phyloP scores from a whole-genome alignment of 2,113 vertebrate genomes.

The Elaphurus davidianus region DNA sequence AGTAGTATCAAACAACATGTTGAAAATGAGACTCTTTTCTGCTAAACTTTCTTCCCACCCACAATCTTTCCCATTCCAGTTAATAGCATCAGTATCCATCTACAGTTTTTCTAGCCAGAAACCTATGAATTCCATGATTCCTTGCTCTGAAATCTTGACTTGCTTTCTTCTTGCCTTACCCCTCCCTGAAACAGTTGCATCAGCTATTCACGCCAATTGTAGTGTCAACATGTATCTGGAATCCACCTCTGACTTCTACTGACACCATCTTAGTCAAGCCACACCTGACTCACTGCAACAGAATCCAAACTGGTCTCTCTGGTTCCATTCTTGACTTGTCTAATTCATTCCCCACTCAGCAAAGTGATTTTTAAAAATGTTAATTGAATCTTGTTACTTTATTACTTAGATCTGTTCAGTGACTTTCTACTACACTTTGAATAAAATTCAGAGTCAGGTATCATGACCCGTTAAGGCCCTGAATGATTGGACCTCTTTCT shows the following conservation, averaged over 20 bases:
- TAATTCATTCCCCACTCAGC: neutral
- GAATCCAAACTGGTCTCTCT: neutral
- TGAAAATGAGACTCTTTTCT: constrained; percentile 13
- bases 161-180: neutral
- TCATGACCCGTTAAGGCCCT: neutral
- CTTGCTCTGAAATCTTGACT: neutral
- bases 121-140: neutral
- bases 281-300: neutral
- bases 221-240: neutral
- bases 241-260: neutral
- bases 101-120: neutral
- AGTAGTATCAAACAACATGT: neutral
- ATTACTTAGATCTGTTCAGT: neutral
- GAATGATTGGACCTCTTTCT: neutral
- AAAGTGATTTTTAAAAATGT: neutral
- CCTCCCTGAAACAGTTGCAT: neutral
- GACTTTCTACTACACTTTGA: neutral
- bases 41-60: neutral
- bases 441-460: neutral
- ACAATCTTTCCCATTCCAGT: neutral
- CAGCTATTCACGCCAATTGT: neutral
- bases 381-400: neutral
- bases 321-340: neutral
- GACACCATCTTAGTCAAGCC: neutral
- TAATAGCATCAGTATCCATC: neutral